A percentile compares a stretch with the other conserved stretches of the same genome.
These are phyloP conservation scores for Apolygus lucorum DNA, from an alignment of 1,140 invertebrate species.

Conservation along the genomic window DNA sequence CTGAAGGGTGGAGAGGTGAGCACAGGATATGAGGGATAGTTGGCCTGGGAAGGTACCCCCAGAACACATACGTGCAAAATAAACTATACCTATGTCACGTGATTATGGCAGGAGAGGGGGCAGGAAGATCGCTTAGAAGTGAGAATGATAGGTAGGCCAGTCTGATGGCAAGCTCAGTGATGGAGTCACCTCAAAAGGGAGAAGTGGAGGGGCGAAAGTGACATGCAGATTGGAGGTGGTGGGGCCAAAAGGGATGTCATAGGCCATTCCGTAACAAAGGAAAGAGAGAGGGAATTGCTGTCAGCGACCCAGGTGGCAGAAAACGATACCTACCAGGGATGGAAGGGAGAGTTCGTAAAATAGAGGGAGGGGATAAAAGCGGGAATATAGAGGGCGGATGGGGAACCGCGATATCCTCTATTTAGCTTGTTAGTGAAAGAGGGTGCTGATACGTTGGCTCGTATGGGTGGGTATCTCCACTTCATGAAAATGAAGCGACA, in stretches of 20 bases:
- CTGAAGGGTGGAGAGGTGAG: neutral
- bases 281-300: neutral
- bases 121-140: neutral
- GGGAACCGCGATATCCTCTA: neutral
- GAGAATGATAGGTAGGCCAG: neutral
- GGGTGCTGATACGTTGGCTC: neutral
- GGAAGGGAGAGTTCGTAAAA: no score
- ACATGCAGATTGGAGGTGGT: no score
- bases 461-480: neutral
- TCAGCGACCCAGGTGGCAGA: neutral
- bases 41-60: neutral
- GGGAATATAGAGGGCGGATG: no score
- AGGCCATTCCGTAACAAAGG: no score
- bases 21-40: neutral
- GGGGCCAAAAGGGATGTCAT: no score
- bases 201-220: neutral
- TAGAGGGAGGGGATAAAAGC: no score
- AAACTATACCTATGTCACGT: no score
- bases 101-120: neutral
- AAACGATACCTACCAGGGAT: neutral
- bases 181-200: no score
- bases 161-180: neutral
- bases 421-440: neutral
- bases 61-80: no score
- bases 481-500: constrained; percentile 4